A percentile compares a stretch with the other conserved stretches of the same genome.
Evolutionary conservation across 2,113 vertebrate species (phyloP).

Genomic region (Chroicocephalus ridibundus): DNA sequence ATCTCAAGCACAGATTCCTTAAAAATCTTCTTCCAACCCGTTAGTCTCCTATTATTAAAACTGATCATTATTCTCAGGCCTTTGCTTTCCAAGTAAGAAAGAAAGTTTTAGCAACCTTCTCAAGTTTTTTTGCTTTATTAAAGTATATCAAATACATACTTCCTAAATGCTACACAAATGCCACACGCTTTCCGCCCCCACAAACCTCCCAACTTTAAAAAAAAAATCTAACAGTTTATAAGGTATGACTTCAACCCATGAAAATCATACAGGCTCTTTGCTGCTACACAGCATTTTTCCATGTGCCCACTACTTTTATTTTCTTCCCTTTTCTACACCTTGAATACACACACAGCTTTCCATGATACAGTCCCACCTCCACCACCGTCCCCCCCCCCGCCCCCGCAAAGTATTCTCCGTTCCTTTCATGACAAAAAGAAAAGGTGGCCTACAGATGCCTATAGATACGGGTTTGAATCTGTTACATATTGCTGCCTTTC

Average conservation of each 20-base stretch:
- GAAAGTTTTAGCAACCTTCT: not conserved
- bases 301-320: not conserved
- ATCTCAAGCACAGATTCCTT: not conserved
- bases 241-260: not conserved
- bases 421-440: not conserved
- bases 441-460: not conserved
- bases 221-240: not conserved
- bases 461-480: not conserved
- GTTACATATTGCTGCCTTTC: not conserved
- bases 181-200: fast-evolving
- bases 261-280: not conserved
- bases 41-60: not conserved
- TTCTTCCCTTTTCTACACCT: not conserved
- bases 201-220: not conserved
- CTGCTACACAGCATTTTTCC: not conserved
- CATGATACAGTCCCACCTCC: too few relatives aligned
- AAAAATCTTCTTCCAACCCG: not conserved
- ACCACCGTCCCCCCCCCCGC: too few relatives aligned
- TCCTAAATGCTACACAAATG: not conserved
- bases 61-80: not conserved
- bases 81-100: not conserved
- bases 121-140: not conserved
- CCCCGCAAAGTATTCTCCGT: not conserved
- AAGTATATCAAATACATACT: not conserved
- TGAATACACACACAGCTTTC: not conserved